A percentile compares a stretch with the other conserved stretches of the same genome.
phyloP scores from a whole-genome alignment of 2,113 vertebrate genomes.

The Cyphomyrus plagiostoma region DNA sequence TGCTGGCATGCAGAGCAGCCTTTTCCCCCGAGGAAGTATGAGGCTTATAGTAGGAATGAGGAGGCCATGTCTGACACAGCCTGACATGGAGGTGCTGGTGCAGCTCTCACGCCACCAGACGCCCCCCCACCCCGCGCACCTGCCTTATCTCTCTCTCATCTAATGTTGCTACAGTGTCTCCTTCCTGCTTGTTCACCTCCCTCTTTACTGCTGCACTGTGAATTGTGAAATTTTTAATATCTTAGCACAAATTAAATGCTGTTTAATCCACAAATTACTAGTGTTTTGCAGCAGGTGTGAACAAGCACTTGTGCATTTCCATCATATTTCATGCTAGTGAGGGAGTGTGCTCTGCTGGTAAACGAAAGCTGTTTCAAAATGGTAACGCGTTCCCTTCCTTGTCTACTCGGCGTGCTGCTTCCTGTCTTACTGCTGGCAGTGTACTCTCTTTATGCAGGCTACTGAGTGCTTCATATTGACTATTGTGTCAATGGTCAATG shows the following conservation, averaged over 20 bases:
- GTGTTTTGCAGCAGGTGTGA: background rate
- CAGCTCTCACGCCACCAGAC: slow-evolving; percentile 29
- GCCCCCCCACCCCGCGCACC: slow-evolving; percentile 10
- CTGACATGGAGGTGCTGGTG: slow-evolving; percentile 24
- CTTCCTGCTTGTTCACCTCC: slow-evolving; percentile 13
- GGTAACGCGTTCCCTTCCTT: background rate
- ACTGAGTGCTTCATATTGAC: background rate
- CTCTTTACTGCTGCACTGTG: slow-evolving; percentile 38
- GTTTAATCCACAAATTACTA: slow-evolving; percentile 34
- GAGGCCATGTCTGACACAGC: background rate
- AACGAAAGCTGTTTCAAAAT: background rate
- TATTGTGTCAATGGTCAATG: background rate
- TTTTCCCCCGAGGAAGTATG: background rate
- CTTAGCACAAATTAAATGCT: slow-evolving; percentile 56
- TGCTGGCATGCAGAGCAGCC: background rate
- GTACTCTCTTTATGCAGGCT: background rate
- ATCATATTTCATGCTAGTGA: background rate
- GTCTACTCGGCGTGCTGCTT: background rate
- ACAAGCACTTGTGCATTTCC: background rate
- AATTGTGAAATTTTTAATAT: slow-evolving; percentile 66
- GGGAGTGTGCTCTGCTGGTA: slow-evolving; percentile 3
- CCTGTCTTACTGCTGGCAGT: background rate
- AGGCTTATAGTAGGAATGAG: background rate
- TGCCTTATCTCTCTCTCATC: background rate
- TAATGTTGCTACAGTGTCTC: slow-evolving; percentile 14